phyloP scores from a whole-genome alignment of 1,140 invertebrate genomes.

The Calliopsis andreniformis region DNA sequence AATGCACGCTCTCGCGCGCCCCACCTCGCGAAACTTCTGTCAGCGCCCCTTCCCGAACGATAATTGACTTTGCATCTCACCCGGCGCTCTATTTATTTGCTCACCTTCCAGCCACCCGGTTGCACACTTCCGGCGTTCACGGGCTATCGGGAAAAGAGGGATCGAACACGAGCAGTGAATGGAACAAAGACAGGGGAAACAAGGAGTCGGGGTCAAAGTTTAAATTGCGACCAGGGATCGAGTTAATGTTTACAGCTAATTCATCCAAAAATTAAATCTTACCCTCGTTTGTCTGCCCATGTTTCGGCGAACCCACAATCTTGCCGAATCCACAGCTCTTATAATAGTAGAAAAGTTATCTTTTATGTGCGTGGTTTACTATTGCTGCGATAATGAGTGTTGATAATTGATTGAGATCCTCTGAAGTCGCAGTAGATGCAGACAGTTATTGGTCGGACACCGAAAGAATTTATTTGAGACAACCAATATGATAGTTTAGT shows the following conservation, averaged over 20 bases:
- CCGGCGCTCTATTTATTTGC: slow-evolving; percentile 58
- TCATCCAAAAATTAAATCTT: slow-evolving; percentile 39
- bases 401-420: no score
- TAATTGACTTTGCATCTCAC: slow-evolving; percentile 62
- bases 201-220: slow-evolving; percentile 16
- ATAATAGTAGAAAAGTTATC: no score
- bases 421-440: not conserved
- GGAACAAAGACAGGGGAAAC: slow-evolving; percentile 26
- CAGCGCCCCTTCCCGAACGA: not conserved
- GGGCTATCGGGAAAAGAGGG: not conserved
- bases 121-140: not conserved
- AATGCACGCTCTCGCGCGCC: not conserved
- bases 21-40: slow-evolving; percentile 35
- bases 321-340: no score
- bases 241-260: slow-evolving; percentile 29
- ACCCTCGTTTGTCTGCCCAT: not conserved
- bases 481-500: not conserved
- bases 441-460: not conserved
- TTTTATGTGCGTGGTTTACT: no score
- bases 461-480: not conserved
- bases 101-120: not conserved
- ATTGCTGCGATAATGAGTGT: no score
- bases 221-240: slow-evolving; percentile 40
- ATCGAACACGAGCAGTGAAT: slow-evolving; percentile 23
- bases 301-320: no score